phyloP scores from a whole-genome alignment of 1,140 invertebrate species.

The Papilio dardanus region DNA sequence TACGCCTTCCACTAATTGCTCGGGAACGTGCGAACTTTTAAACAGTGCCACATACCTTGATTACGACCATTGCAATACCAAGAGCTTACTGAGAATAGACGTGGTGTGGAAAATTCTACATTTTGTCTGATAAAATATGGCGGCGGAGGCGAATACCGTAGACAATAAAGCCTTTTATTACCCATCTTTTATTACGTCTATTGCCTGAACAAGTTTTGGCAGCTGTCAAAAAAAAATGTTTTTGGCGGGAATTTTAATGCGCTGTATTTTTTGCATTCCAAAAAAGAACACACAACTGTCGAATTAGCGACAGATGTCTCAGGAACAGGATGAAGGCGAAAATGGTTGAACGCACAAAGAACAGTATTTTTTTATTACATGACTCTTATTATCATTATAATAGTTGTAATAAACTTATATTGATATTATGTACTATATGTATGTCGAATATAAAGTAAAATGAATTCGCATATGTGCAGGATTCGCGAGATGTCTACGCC shows the following conservation, averaged over 20 bases:
- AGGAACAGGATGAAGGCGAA: neutral
- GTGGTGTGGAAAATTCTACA: too few species aligned
- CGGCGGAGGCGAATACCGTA: too few species aligned
- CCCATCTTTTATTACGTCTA: neutral
- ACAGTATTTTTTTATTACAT: neutral
- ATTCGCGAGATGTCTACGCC: neutral
- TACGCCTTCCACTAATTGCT: conserved; percentile 10
- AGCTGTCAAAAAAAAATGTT: neutral
- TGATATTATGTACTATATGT: too few species aligned
- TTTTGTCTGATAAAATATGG: too few species aligned
- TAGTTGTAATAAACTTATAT: too few species aligned
- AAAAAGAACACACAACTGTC: too few species aligned
- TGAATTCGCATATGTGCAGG: neutral
- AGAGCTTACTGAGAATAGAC: too few species aligned
- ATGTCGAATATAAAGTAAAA: too few species aligned
- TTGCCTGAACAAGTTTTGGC: neutral
- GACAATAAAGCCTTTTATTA: neutral
- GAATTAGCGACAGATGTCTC: neutral
- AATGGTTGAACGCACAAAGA: neutral
- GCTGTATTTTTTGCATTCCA: neutral
- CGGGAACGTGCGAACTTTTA: neutral
- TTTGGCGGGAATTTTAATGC: neutral
- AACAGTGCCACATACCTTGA: neutral
- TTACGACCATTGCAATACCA: too few species aligned
- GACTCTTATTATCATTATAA: neutral